phyloP scores from a whole-genome alignment of 2,797 vertebrate genomes.

The Orientallactaga sibirica region DNA sequence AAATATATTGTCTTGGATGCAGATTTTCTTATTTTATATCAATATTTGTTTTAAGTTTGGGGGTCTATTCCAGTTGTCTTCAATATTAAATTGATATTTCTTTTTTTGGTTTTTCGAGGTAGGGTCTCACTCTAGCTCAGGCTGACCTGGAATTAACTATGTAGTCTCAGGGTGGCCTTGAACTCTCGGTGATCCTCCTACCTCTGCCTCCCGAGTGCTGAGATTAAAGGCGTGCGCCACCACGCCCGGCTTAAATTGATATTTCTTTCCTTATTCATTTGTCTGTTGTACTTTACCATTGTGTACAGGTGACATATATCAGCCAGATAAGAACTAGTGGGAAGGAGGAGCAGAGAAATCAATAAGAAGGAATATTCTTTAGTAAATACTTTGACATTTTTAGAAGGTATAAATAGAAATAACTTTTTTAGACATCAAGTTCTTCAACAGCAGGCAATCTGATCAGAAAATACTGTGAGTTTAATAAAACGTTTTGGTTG shows the following conservation, averaged over 20 bases:
- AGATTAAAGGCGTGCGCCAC: too few species aligned
- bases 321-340: not conserved
- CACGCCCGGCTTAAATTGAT: not conserved
- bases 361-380: not conserved
- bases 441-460: not conserved
- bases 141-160: too few species aligned
- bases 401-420: not conserved
- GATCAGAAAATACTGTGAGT: too few species aligned
- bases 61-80: not conserved
- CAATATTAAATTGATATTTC: not conserved
- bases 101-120: too few species aligned
- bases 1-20: not conserved
- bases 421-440: not conserved
- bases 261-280: not conserved
- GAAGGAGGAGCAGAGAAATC: not conserved
- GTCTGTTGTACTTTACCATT: not conserved
- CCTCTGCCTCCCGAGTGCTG: too few species aligned
- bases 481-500: not conserved
- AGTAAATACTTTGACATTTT: conserved; percentile 16
- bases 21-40: conserved; percentile 22
- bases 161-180: too few species aligned
- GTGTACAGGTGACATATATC: not conserved
- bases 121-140: too few species aligned
- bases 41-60: conserved; percentile 6
- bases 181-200: too few species aligned